Evolutionary conservation across 1,140 invertebrate species (phyloP).

Genomic region (Bombus difficillimus): DNA sequence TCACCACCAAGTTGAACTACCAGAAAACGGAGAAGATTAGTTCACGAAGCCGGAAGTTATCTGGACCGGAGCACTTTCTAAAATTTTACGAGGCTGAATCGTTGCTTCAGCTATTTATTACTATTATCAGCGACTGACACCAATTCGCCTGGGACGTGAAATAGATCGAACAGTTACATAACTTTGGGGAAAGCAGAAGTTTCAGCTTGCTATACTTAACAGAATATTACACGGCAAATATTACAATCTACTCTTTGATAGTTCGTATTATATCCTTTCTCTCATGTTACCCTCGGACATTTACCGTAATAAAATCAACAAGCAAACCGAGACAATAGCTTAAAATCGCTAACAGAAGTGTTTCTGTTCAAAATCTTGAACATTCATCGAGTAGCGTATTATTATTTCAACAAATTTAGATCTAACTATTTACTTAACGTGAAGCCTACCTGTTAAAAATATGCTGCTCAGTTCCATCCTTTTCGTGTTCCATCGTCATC

Average conservation of each 20-base stretch:
- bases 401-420: background rate
- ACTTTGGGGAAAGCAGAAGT: background rate
- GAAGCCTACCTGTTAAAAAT: conserved; percentile 16
- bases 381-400: background rate
- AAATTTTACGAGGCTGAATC: conserved; percentile 37
- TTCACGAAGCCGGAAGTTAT: conserved; percentile 43
- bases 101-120: background rate
- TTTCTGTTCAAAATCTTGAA: background rate
- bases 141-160: background rate
- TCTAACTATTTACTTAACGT: background rate
- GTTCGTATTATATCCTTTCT: no score
- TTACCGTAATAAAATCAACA: background rate
- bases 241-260: background rate
- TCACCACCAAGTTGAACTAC: conserved; percentile 41
- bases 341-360: background rate
- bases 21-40: conserved; percentile 60
- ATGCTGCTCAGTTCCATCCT: conserved; percentile 11
- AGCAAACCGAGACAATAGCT: background rate
- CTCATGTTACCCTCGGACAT: no score
- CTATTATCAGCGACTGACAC: background rate
- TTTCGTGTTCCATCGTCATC: background rate
- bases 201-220: background rate
- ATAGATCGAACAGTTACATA: background rate
- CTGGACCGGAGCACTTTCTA: conserved; percentile 33
- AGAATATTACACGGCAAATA: background rate